Base-by-base conservation (phyloP, 2,113 vertebrate species). In the Lynx canadensis region DNA sequence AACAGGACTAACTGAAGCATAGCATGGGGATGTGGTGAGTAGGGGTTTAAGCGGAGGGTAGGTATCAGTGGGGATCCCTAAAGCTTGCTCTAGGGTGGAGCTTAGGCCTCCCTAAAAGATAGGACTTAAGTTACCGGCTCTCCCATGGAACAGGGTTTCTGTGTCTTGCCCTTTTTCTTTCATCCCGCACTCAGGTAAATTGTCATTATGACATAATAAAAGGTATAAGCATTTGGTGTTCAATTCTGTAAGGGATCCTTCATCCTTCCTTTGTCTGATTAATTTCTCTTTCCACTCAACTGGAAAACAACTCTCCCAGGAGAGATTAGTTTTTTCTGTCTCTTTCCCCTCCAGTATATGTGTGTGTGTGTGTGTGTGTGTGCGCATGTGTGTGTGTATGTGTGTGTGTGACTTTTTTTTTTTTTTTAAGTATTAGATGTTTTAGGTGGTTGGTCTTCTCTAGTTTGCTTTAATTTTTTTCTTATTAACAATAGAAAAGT, bases 391-490 rank as follows among this genome's bases (percentile, higher is more conserved):
- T 81, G 4, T 71, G 69, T 71, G 66, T 69, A 36, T 38, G 38
- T 1, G 38, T 38, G 69, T 48, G 50, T 60, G 23, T 57, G 66
- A 45, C 4, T 78, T 89, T 66, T 29, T 23, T 45, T 21, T 21
- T 45, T 38, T 80, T 88, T 66, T 78, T 52, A 92, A 84, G 27
- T 48, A 63, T 23, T 36, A 76, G 31, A 66, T 93, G 5, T 66
- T 88, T 63, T 86, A 78, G 11, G n/a, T 81, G 66, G 36, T 48
- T 57, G 23, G 16, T 60, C 66, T 91, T 89, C 41, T 91, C n/a
- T 91, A n/a, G 50, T 82, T 82, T 92, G 92, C 45, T 83, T 88
- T 88, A 48, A n/a, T 71, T 74, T 89, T 83, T 57, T 52, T 81
- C 48, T 88, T 55, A 84, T 57, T 92, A 90, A 52, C 45, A 91